Evolutionary conservation across 1,140 invertebrate species (phyloP).

Genomic region (Drosophila gunungcola): DNA sequence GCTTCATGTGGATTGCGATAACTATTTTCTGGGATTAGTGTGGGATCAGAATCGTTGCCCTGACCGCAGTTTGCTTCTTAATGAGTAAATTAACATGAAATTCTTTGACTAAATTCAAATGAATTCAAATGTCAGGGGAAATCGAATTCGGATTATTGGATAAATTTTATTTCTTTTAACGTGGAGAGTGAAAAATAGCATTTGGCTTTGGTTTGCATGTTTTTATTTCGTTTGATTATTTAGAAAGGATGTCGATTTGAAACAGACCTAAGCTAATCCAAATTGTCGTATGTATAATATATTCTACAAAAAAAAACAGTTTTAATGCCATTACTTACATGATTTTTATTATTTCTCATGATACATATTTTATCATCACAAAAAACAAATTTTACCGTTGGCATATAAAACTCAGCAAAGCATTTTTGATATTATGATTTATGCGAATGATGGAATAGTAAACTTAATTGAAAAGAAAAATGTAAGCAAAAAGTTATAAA

Average conservation of each 20-base stretch:
- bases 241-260: not conserved
- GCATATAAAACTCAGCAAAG: not conserved
- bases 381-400: too few species aligned
- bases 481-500: slow-evolving; percentile 4
- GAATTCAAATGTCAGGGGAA: slow-evolving; percentile 17
- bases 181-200: not conserved
- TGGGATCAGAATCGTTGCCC: not conserved
- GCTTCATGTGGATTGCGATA: slow-evolving; percentile 42
- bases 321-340: not conserved
- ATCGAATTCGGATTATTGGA: slow-evolving; percentile 1
- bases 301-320: not conserved
- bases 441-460: too few species aligned
- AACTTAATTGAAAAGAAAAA: not conserved
- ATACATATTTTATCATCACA: slow-evolving; percentile 1
- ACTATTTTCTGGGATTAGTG: slow-evolving; percentile 42
- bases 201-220: not conserved
- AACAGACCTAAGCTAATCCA: slow-evolving; percentile 13
- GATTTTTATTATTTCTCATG: not conserved
- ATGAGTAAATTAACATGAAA: slow-evolving; percentile 35
- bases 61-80: slow-evolving; percentile 7
- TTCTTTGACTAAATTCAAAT: slow-evolving; percentile 6
- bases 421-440: not conserved
- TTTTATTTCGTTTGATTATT: not conserved
- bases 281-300: not conserved
- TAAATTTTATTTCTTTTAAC: not conserved